A percentile compares a stretch with the other conserved stretches of the same genome.
Conservation (phyloP, 2,888 invertebrate genomes). For the Azorinus chamasolen region DNA sequence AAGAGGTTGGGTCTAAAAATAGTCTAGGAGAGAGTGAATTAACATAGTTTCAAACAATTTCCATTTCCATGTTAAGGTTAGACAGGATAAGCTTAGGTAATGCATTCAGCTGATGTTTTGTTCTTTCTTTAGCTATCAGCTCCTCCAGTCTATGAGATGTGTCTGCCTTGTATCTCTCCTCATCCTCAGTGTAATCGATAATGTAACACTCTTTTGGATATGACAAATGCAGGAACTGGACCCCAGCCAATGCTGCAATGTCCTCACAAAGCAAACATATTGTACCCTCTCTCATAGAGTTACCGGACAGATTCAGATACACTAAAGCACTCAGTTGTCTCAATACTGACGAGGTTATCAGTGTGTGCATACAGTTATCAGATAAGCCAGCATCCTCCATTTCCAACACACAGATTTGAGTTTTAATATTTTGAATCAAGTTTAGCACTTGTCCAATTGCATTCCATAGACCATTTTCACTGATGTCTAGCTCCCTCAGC, state of each 20-base stretch:
- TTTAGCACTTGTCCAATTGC: constrained; percentile 47
- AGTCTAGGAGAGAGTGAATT: too few species aligned
- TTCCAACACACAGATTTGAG: constrained; percentile 75
- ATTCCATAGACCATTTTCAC: constrained; percentile 77
- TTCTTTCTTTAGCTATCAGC: constrained; percentile 23
- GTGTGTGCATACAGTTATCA: constrained; percentile 58
- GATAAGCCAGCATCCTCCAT: constrained; percentile 77
- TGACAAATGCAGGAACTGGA: constrained; percentile 63
- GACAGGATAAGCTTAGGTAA: too few species aligned
- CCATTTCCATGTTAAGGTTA: too few species aligned
- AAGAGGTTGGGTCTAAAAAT: too few species aligned
- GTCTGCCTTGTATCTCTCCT: constrained; percentile 29
- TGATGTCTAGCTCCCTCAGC: constrained; percentile 80
- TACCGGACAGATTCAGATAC: constrained; percentile 77
- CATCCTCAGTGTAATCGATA: constrained; percentile 37
- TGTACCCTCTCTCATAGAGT: constrained; percentile 54
- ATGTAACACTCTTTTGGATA: constrained; percentile 68
- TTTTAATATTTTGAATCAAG: constrained; percentile 60
- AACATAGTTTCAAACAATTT: too few species aligned
- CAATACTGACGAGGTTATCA: constrained; percentile 57
- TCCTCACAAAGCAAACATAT: constrained; percentile 52
- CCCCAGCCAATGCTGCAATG: constrained; percentile 43
- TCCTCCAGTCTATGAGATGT: constrained; percentile 16
- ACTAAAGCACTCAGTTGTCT: constrained; percentile 66
- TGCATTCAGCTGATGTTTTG: constrained; percentile 1